Percentiles rank a stretch among this genome's conserved stretches.
Evolutionary conservation across 1,140 invertebrate species (phyloP).

Genomic region (Drosophila seguyi): DNA sequence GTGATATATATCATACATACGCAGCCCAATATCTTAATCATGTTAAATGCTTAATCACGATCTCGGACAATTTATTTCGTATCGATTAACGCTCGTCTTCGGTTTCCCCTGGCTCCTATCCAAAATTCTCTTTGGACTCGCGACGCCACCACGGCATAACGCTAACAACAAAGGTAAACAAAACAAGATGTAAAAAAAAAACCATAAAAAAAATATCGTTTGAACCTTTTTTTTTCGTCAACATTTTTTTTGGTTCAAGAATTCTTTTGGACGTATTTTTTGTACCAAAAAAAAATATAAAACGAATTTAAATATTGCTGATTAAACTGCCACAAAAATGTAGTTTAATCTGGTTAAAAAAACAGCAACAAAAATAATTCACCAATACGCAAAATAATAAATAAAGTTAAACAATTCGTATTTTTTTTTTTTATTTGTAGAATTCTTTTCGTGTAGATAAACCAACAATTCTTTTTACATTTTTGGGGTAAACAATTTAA

Average conservation of each 20-base stretch:
- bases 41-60: constrained; percentile 75
- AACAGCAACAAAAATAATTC: not conserved
- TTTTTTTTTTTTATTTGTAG: not conserved
- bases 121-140: constrained; percentile 24
- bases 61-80: constrained; percentile 65
- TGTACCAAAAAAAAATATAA: not conserved
- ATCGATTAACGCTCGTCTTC: constrained; percentile 66
- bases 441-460: not conserved
- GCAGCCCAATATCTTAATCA: constrained; percentile 69
- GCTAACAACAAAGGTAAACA: constrained; percentile 64
- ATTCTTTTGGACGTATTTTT: constrained; percentile 9
- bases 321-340: not conserved
- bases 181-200: constrained; percentile 21
- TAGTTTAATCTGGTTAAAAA: not conserved
- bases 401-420: not conserved
- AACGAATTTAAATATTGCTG: no score
- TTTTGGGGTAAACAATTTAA: constrained; percentile 39
- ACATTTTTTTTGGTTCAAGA: constrained; percentile 9
- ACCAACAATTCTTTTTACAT: constrained; percentile 33
- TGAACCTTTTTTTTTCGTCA: constrained; percentile 10
- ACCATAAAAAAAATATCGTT: constrained; percentile 24
- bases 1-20: constrained; percentile 67
- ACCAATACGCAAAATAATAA: not conserved
- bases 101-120: constrained; percentile 5
- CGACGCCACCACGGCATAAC: constrained; percentile 41